Percentiles rank a stretch among this genome's conserved stretches.
These are phyloP conservation scores for Caenorhabditis macrosperma DNA, from an alignment of 2,888 invertebrate genomes.

Conservation along the genomic window DNA sequence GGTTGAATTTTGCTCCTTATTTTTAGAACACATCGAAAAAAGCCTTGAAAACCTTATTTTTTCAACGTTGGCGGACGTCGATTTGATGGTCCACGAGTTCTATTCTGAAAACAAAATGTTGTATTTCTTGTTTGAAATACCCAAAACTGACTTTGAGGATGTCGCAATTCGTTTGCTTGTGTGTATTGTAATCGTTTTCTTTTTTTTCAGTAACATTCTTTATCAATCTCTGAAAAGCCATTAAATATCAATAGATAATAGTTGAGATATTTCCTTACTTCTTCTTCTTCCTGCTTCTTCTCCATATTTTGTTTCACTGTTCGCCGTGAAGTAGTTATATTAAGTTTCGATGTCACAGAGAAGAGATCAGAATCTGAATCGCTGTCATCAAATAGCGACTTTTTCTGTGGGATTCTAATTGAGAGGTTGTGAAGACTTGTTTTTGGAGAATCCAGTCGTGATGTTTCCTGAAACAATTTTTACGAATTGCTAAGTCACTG, in stretches of 20 bases:
- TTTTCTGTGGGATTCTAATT: no score
- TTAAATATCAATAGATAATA: no score
- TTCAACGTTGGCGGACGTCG: slow-evolving; percentile 30
- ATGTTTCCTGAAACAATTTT: no score
- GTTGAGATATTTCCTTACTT: no score
- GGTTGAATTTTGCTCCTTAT: slow-evolving; percentile 5
- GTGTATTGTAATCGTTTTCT: no score
- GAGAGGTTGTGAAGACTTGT: no score
- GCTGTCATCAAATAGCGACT: slow-evolving; percentile 44
- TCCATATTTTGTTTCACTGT: not conserved
- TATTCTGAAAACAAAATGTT: slow-evolving; percentile 14
- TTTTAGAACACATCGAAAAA: not conserved
- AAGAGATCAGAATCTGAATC: slow-evolving; percentile 39
- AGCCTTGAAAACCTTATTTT: not conserved
- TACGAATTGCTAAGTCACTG: no score
- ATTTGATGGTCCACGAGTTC: slow-evolving; percentile 21
- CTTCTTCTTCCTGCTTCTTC: not conserved
- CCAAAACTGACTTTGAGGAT: slow-evolving; percentile 11
- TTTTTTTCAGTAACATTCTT: no score
- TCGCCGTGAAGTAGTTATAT: no score
- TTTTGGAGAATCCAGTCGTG: no score
- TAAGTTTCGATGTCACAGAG: not conserved
- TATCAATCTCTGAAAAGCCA: no score
- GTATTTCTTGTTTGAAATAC: not conserved
- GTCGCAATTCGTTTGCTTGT: no score